Percentiles rank a stretch among this genome's conserved stretches.
phyloP scores from a whole-genome alignment of 2,113 vertebrate genomes.

The Stegastes partitus region DNA sequence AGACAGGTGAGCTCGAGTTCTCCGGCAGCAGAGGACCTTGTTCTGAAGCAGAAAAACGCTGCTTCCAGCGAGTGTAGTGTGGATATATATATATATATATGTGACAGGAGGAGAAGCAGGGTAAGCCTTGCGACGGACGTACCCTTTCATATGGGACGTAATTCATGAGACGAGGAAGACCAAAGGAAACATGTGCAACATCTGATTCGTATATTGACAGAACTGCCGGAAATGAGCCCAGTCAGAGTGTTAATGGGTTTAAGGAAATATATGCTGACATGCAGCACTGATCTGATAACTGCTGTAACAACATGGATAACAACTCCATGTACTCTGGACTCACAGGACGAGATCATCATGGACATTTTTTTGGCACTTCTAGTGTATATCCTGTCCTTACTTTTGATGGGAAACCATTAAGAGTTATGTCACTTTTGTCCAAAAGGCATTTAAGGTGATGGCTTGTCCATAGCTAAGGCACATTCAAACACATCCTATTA shows the following conservation, averaged over 20 bases:
- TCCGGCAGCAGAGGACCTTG: constrained; percentile 11
- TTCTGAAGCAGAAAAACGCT: constrained; percentile 37
- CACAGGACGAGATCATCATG: no score
- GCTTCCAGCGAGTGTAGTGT: constrained; percentile 9
- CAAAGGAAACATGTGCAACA: background rate
- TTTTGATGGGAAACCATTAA: background rate
- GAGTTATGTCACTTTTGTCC: background rate
- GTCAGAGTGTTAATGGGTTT: background rate
- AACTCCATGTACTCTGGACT: no score
- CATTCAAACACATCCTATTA: background rate
- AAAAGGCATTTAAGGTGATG: background rate
- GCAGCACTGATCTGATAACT: background rate
- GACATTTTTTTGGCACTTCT: background rate
- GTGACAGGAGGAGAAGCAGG: constrained; percentile 1
- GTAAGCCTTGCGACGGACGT: background rate
- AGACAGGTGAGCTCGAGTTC: constrained; percentile 66
- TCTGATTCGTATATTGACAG: background rate
- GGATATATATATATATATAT: background rate
- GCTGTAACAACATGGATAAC: no score
- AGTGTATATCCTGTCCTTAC: background rate
- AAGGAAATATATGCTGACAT: constrained; percentile 7
- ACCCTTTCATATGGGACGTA: background rate
- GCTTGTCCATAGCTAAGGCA: no score
- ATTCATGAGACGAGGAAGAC: background rate
- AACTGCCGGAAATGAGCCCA: background rate